These are phyloP conservation scores for Minunthozetes semirufus DNA, from an alignment of 2,888 invertebrate species.

Conservation along the genomic window DNA sequence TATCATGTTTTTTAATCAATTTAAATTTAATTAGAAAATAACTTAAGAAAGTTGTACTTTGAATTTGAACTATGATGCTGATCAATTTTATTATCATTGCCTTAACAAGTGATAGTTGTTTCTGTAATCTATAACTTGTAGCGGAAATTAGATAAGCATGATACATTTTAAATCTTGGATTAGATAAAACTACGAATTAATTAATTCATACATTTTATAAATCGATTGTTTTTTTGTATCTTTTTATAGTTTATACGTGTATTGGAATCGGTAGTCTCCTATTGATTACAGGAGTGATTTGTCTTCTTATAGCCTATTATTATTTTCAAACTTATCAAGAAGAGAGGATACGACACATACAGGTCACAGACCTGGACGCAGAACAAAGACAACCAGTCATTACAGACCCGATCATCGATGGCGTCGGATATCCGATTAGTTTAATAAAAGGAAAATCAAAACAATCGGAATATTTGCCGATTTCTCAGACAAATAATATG, in stretches of 20 bases:
- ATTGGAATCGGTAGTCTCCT: background rate
- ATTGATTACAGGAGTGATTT: background rate
- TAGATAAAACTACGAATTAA: too few species aligned
- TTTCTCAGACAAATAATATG: background rate
- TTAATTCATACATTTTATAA: too few species aligned
- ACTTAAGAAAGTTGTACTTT: too few species aligned
- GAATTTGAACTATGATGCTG: too few species aligned
- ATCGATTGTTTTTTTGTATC: background rate
- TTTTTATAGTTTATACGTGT: conserved; percentile 1
- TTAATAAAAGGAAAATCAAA: background rate
- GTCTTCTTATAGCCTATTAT: conserved; percentile 11
- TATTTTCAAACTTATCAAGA: background rate
- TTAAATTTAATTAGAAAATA: too few species aligned
- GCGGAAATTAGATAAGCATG: too few species aligned
- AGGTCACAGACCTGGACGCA: conserved; percentile 5
- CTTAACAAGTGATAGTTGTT: too few species aligned
- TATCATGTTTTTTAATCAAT: too few species aligned
- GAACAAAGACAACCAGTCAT: background rate
- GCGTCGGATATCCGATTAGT: conserved; percentile 1
- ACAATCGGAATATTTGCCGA: background rate
- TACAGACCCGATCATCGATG: conserved; percentile 13
- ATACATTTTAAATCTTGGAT: too few species aligned
- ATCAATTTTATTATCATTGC: too few species aligned
- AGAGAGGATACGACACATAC: background rate
- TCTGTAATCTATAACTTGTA: too few species aligned